phyloP scores from a whole-genome alignment of 2,113 vertebrate genomes.

The Leucopsar rothschildi region DNA sequence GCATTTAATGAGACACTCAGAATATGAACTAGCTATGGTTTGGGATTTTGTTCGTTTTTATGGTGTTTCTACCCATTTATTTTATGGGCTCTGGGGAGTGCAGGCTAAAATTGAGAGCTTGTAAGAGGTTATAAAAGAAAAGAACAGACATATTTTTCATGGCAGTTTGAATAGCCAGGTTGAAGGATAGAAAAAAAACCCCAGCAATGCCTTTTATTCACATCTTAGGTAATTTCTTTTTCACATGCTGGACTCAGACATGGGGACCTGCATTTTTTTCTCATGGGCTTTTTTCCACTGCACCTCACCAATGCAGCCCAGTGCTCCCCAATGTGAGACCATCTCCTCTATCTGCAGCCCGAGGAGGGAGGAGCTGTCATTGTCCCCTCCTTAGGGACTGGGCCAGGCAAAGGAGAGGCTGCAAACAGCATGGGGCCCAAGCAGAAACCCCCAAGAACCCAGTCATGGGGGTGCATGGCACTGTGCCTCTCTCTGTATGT shows the following conservation, averaged over 20 bases:
- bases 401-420: background rate
- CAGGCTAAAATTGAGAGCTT: background rate
- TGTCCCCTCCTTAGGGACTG: background rate
- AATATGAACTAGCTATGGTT: background rate
- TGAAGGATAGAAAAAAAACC: background rate
- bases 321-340: background rate
- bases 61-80: background rate
- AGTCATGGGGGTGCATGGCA: background rate
- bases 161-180: background rate
- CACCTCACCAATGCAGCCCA: background rate
- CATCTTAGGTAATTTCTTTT: background rate
- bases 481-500: background rate
- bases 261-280: background rate
- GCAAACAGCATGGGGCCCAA: background rate
- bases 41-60: background rate
- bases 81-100: background rate
- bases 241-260: background rate
- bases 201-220: background rate
- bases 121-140: background rate
- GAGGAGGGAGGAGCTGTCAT: accelerated
- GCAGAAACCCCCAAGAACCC: background rate
- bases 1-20: background rate
- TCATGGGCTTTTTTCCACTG: background rate
- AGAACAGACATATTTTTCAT: background rate
- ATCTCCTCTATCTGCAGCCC: background rate